phyloP scores from a whole-genome alignment of 2,888 invertebrate species.

The Herminia tarsipennalis region DNA sequence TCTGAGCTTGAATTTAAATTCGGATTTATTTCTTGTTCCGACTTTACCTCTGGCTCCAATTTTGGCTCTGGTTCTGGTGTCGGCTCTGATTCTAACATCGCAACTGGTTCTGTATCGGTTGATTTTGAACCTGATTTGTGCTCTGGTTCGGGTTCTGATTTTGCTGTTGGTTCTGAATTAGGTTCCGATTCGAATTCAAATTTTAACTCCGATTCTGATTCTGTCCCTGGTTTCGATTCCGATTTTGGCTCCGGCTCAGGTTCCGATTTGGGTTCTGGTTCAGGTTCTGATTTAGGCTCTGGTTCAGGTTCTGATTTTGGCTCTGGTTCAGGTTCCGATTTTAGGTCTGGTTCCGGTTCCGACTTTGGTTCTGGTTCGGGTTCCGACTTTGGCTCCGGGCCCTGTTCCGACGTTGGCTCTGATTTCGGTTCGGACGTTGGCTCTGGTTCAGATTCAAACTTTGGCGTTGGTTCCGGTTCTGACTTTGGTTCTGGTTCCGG shows the following conservation, averaged over 20 bases:
- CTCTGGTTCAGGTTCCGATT: constrained; percentile 44
- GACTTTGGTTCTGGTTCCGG: constrained; percentile 42
- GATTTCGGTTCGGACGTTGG: constrained; percentile 33
- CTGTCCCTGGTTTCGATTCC: constrained; percentile 6
- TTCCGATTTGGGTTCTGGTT: constrained; percentile 34
- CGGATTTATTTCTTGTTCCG: too few relatives aligned
- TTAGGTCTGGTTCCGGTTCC: constrained; percentile 24
- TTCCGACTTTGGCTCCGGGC: constrained; percentile 43
- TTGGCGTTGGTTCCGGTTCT: constrained; percentile 37
- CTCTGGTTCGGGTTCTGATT: constrained; percentile 2
- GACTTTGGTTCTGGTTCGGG: constrained; percentile 34
- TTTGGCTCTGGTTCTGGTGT: not conserved
- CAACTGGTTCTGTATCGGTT: not conserved
- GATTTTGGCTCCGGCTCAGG: constrained; percentile 31
- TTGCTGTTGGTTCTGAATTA: not conserved
- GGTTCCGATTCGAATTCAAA: constrained; percentile 15
- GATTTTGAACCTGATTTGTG: too few relatives aligned
- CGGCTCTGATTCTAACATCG: too few relatives aligned
- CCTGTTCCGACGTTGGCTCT: constrained; percentile 24
- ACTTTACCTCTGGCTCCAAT: too few relatives aligned
- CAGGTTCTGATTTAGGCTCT: constrained; percentile 19
- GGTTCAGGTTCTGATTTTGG: constrained; percentile 35
- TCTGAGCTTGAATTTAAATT: too few relatives aligned
- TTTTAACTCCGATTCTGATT: constrained; percentile 1
- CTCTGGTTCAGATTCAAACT: constrained; percentile 44